These are phyloP conservation scores for Ceryle rudis DNA, from an alignment of 2,797 vertebrate genomes.

Conservation along the genomic window DNA sequence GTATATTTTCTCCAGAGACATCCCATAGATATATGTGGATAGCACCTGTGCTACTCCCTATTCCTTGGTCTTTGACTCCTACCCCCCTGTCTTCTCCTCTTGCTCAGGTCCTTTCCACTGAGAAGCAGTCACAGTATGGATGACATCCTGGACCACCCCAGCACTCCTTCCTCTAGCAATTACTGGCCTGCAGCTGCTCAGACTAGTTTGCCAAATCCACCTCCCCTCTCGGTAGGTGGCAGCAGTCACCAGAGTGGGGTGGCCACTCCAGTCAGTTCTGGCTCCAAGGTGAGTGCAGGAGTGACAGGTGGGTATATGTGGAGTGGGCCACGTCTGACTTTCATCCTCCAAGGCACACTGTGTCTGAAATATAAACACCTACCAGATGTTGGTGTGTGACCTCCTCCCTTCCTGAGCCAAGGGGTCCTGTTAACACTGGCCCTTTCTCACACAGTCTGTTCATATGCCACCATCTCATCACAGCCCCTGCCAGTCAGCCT, in stretches of 20 bases:
- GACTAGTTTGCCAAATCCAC: conserved; percentile 19
- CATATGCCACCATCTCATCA: not conserved
- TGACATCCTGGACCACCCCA: conserved; percentile 84
- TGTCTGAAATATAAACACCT: not conserved
- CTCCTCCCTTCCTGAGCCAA: not conserved
- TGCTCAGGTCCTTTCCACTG: conserved; percentile 74
- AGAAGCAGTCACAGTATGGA: conserved; percentile 88
- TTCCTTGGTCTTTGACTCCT: not conserved
- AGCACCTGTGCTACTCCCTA: not conserved
- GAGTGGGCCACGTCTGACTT: not conserved
- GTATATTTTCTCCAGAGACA: not conserved
- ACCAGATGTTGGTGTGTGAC: not conserved
- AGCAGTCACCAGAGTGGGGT: conserved; percentile 64
- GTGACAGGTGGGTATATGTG: not conserved
- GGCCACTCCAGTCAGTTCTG: not conserved
- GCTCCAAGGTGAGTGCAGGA: conserved; percentile 64
- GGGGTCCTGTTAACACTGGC: not conserved
- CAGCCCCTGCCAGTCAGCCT: not conserved
- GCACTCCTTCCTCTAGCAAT: conserved; percentile 39
- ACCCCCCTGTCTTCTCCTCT: not conserved
- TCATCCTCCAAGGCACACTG: not conserved
- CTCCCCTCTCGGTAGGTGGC: not conserved
- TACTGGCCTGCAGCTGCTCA: conserved; percentile 60
- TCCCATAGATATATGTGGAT: not conserved
- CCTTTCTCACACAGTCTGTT: not conserved